Evolutionary conservation across 2,797 vertebrate genomes (phyloP), one percentile per base, ranked within the genome.

Genomic region (Acanthurus tractus): DNA sequence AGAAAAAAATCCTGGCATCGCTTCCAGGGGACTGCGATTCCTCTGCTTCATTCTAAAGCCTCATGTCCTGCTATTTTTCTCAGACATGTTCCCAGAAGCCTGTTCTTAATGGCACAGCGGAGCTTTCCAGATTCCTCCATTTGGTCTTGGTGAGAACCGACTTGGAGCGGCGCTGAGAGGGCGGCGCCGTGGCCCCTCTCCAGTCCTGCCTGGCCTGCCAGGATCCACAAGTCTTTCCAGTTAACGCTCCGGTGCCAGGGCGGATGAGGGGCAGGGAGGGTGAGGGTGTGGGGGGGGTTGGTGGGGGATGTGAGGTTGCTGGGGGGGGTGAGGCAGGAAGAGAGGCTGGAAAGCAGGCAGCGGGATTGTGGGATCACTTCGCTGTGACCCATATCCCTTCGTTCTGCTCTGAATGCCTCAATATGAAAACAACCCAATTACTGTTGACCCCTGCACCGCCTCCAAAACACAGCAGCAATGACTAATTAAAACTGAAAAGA

Each of bases 351-450:
- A 88, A 85, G 84, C 71, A 86, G 83, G 78, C 80, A 74, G 74
- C 64, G 76, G 88, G 79, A 83, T 89, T 88, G 79, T 91, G 88
- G 92, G 89, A 92, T 89, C 82, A 84, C 85, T 90, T 88, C 20
- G 46, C 86, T 85, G 73, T 93, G 92, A 94, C 93, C 94, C 90
- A 94, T 76, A 94, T 94, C 89, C 83, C 76, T 88, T 70, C 79
- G 85, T 93, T 94, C 87, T 92, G 90, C 92, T 92, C 88, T 85
- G 89, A 91, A 92, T 88, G 88, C 86, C 82, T 93, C 86, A 89
- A 93, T 93, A 91, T 92, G 88, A 93, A 94, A 91, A 91, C 92
- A 93, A 93, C 92, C 92, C 92, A 94, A 94, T 94, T 95, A 94
- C 87, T 87, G 85, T 83, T 94, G 92, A 94, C 92, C 93, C 88